phyloP scores from a whole-genome alignment of 2,888 invertebrate species.

The Rhimphoctona megacephalus region DNA sequence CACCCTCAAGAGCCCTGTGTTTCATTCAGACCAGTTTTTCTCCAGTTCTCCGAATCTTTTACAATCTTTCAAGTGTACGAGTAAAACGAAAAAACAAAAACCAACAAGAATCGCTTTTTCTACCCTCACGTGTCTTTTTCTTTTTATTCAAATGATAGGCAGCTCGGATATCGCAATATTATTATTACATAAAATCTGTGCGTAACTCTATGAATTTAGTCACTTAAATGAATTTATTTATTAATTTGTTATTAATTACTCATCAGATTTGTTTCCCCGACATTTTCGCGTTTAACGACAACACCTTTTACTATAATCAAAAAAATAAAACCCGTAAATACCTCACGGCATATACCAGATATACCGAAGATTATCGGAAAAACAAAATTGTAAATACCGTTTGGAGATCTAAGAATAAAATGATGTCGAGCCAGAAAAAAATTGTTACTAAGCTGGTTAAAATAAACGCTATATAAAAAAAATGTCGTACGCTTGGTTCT shows the following conservation, averaged over 20 bases:
- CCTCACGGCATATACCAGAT: not conserved
- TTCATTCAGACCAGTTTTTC: conserved; percentile 48
- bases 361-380: not conserved
- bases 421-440: not conserved
- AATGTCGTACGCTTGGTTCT: conserved; percentile 19
- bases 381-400: not conserved
- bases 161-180: not conserved
- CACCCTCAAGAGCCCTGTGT: not conserved
- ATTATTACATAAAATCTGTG: not conserved
- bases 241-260: not conserved
- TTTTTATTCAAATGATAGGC: not conserved
- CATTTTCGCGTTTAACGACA: not conserved
- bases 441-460: not conserved
- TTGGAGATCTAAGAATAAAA: not conserved
- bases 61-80: conserved; percentile 18
- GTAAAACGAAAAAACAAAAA: conserved; percentile 4
- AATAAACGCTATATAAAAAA: conserved; percentile 5
- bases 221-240: not conserved
- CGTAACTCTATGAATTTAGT: no score
- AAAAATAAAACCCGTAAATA: not conserved
- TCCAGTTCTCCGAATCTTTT: not conserved
- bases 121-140: not conserved
- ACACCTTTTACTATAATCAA: not conserved
- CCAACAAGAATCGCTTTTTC: not conserved
- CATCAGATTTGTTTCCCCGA: not conserved